phyloP scores from a whole-genome alignment of 2,888 invertebrate species.

The Muschampia plurimacula region DNA sequence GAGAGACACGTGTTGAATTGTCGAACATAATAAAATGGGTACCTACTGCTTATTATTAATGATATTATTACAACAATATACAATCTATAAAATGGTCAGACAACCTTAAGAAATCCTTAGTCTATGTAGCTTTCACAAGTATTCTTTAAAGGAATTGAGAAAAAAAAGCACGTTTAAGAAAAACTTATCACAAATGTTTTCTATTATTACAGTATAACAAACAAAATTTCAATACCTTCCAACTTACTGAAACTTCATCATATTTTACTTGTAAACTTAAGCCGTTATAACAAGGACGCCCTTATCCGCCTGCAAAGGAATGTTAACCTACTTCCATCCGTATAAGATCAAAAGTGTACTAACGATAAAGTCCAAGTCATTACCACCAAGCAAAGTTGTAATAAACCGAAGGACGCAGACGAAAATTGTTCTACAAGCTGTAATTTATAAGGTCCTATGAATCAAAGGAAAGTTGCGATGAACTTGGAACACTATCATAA shows the following conservation, averaged over 20 bases:
- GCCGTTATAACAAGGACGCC: not conserved
- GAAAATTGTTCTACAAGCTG: conserved; percentile 23
- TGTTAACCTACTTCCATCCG: not conserved
- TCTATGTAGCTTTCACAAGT: too few species aligned
- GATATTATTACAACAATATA: too few species aligned
- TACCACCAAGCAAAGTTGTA: conserved; percentile 17
- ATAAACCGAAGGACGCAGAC: conserved; percentile 14
- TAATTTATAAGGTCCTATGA: conserved; percentile 32
- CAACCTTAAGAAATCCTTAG: too few species aligned
- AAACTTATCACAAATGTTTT: not conserved
- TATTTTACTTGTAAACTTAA: conserved; percentile 7
- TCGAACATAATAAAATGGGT: too few species aligned
- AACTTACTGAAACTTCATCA: not conserved
- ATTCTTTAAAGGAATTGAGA: not conserved
- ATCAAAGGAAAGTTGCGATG: conserved; percentile 21
- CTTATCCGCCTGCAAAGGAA: not conserved
- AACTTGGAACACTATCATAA: conserved; percentile 11
- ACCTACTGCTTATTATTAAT: too few species aligned
- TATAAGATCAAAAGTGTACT: not conserved
- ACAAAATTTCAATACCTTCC: conserved; percentile 1
- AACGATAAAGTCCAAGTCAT: conserved; percentile 16
- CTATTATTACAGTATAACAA: not conserved
- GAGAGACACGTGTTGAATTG: too few species aligned
- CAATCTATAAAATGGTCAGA: too few species aligned
- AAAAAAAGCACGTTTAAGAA: not conserved